Conservation (phyloP, 2,113 vertebrate genomes). For the Heterochromis multidens region DNA sequence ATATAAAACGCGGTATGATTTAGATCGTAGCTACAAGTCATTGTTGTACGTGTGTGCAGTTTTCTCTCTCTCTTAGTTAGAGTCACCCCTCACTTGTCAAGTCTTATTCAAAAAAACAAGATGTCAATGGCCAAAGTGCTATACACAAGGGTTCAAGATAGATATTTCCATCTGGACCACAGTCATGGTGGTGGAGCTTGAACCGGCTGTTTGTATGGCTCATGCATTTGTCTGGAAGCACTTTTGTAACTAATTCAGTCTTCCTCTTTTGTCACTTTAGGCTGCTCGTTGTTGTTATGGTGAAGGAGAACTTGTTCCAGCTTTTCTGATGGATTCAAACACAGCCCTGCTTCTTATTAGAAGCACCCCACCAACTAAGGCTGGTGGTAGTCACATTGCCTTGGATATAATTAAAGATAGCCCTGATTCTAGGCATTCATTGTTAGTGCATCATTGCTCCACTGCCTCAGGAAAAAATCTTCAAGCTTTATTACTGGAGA, state of each 20-base stretch:
- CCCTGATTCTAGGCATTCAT: neutral
- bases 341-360: neutral
- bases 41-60: neutral
- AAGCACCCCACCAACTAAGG: neutral
- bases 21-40: too few species aligned
- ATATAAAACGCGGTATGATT: too few species aligned
- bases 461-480: neutral
- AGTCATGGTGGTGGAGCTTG: neutral
- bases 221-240: neutral
- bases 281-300: neutral
- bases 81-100: neutral
- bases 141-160: neutral
- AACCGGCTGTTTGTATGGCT: neutral
- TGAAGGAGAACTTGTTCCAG: neutral
- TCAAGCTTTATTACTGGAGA: neutral
- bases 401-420: neutral
- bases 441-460: neutral
- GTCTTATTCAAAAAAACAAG: neutral
- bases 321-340: neutral
- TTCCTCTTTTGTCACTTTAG: constrained; percentile 8
- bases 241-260: neutral
- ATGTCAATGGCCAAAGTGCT: neutral
- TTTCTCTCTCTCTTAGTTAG: neutral
- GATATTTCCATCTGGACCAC: neutral
- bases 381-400: neutral